phyloP scores from a whole-genome alignment of 2,888 invertebrate species.

The Andricus quercusramuli region DNA sequence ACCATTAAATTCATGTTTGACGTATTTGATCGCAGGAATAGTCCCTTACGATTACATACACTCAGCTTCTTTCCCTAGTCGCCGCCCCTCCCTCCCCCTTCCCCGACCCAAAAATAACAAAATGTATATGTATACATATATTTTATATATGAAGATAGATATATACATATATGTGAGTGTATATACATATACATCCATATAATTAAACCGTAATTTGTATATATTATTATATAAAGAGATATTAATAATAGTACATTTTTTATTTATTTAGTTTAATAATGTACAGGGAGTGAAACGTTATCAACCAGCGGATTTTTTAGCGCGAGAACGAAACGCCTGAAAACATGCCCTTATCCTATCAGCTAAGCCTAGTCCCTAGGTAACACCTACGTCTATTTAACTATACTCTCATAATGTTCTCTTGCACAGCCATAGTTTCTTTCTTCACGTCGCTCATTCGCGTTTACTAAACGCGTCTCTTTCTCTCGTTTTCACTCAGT shows the following conservation, averaged over 20 bases:
- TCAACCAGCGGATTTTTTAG: conserved; percentile 54
- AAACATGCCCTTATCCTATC: conserved; percentile 72
- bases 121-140: conserved; percentile 65
- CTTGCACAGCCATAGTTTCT: conserved; percentile 78
- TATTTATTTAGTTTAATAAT: conserved; percentile 73
- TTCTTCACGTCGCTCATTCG: conserved; percentile 61
- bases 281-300: conserved; percentile 70
- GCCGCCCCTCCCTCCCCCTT: conserved; percentile 40
- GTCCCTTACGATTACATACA: conserved; percentile 61
- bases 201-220: conserved; percentile 70
- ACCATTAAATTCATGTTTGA: conserved; percentile 15
- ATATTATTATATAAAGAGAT: conserved; percentile 75
- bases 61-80: conserved; percentile 53
- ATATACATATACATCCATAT: conserved; percentile 72
- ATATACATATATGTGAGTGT: conserved; percentile 67
- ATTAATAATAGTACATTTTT: conserved; percentile 71
- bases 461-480: conserved; percentile 43
- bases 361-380: conserved; percentile 75
- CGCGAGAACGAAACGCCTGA: conserved; percentile 64
- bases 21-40: conserved; percentile 57
- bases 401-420: conserved; percentile 76
- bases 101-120: conserved; percentile 71
- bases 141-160: conserved; percentile 57
- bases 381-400: conserved; percentile 76
- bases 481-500: conserved; percentile 39